These are phyloP conservation scores for Actinernus sp. DNA, from an alignment of 92 coral and sea anemone species.

Conservation along the genomic window DNA sequence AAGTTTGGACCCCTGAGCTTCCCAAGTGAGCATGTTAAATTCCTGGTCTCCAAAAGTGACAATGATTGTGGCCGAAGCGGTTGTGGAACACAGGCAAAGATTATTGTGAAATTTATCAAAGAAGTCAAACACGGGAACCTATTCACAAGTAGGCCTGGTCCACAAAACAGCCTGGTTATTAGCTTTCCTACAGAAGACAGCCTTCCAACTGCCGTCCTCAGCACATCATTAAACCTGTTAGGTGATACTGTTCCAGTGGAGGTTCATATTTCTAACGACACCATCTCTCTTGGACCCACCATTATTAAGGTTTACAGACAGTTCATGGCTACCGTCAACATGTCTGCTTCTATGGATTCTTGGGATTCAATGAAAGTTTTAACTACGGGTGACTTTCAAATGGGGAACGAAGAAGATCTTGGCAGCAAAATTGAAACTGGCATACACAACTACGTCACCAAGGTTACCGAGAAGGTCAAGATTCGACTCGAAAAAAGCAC, in stretches of 20 bases:
- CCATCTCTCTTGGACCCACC: background rate
- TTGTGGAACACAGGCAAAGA: background rate
- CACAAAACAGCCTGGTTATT: no score
- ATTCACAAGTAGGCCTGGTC: background rate
- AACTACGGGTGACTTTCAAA: background rate
- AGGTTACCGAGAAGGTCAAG: background rate
- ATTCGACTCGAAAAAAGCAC: background rate
- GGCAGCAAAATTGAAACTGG: background rate
- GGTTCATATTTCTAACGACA: background rate
- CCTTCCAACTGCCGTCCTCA: background rate
- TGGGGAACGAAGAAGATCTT: background rate
- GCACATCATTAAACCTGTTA: background rate
- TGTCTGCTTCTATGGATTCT: background rate
- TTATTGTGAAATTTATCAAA: background rate
- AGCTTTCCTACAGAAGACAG: background rate
- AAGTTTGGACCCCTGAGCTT: background rate
- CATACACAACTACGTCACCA: background rate
- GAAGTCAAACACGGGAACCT: background rate
- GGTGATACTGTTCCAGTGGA: background rate
- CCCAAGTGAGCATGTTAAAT: background rate
- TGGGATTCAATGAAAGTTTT: background rate
- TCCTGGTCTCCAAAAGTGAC: background rate
- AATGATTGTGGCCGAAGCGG: background rate
- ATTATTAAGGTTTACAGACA: background rate
- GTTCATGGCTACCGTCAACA: background rate